A percentile compares a stretch with the other conserved stretches of the same genome.
phyloP scores from a whole-genome alignment of 1,140 invertebrate species.

The Araneus ventricosus region DNA sequence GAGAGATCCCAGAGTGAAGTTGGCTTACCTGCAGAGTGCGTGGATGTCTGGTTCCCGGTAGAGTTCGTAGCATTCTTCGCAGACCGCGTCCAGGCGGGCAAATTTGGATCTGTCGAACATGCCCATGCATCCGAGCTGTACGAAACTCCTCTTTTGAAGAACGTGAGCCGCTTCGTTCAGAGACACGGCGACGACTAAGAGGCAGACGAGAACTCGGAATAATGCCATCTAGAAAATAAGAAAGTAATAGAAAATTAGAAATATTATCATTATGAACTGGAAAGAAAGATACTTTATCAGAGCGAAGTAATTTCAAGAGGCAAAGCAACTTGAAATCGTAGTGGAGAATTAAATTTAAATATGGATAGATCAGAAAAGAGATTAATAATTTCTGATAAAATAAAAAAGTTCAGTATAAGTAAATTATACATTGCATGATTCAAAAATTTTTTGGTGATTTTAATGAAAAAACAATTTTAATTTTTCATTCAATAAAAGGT shows the following conservation, averaged over 20 bases:
- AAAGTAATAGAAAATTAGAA: not conserved
- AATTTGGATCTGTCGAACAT: slow-evolving; percentile 84
- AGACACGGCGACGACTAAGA: slow-evolving; percentile 44
- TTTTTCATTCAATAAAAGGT: no score
- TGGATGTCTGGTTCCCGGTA: slow-evolving; percentile 93
- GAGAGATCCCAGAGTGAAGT: no score
- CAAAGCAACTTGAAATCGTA: no score
- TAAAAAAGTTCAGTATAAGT: no score
- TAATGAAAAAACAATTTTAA: no score
- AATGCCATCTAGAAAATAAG: slow-evolving; percentile 61
- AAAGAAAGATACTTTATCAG: not conserved
- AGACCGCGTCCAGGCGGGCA: slow-evolving; percentile 89
- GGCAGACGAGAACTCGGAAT: slow-evolving; percentile 58
- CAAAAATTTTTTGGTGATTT: no score
- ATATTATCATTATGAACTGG: not conserved
- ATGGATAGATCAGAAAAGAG: no score
- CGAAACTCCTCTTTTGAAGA: slow-evolving; percentile 85
- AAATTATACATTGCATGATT: no score
- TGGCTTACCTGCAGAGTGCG: slow-evolving; percentile 89
- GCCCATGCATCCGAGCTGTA: slow-evolving; percentile 93
- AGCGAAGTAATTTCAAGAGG: no score
- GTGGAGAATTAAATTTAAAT: no score
- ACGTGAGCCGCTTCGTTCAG: slow-evolving; percentile 51
- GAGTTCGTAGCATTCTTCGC: slow-evolving; percentile 95
- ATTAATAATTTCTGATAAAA: no score